These are phyloP conservation scores for Caenorhabditis afra DNA, from an alignment of 2,888 invertebrate species.

Conservation along the genomic window DNA sequence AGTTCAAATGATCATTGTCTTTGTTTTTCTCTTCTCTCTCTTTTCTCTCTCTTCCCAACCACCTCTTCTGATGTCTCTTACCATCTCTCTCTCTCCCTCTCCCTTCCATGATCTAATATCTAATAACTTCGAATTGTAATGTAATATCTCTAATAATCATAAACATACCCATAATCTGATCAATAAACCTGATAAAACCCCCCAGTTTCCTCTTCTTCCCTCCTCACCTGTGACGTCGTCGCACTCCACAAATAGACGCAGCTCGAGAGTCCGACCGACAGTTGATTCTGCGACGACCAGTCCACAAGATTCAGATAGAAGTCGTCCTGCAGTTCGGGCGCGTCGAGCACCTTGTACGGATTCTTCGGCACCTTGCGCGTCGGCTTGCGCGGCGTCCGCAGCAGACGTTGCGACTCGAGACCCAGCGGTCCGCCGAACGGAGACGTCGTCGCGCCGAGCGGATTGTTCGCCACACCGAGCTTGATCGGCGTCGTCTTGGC, in stretches of 20 bases:
- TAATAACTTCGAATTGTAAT: too few relatives aligned
- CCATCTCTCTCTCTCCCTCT: too few relatives aligned
- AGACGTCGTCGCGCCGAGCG: slow-evolving; percentile 13
- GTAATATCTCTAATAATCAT: too few relatives aligned
- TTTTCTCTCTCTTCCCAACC: too few relatives aligned
- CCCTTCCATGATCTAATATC: too few relatives aligned
- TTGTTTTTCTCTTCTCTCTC: too few relatives aligned
- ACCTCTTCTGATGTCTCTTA: too few relatives aligned
- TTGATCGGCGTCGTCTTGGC: slow-evolving; percentile 72
- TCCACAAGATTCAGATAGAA: slow-evolving; percentile 99
- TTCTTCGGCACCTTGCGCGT: slow-evolving; percentile 97
- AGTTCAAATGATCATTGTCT: too few relatives aligned
- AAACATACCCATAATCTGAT: too few relatives aligned
- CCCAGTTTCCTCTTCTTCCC: too few relatives aligned
- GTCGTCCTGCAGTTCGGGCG: slow-evolving; percentile 97
- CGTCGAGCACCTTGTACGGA: slow-evolving; percentile 96
- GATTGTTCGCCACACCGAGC: neutral
- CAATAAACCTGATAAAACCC: too few relatives aligned
- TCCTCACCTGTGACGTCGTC: slow-evolving; percentile 91
- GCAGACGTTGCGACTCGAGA: slow-evolving; percentile 92
- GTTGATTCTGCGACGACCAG: slow-evolving; percentile 98
- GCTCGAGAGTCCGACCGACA: slow-evolving; percentile 96
- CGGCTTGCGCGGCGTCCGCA: slow-evolving; percentile 96
- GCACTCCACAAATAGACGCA: slow-evolving; percentile 99
- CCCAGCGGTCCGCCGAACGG: slow-evolving; percentile 89